Percentiles rank a stretch among this genome's conserved stretches.
Conservation (phyloP, 1,140 invertebrate species). For the Drosophila obscura region DNA sequence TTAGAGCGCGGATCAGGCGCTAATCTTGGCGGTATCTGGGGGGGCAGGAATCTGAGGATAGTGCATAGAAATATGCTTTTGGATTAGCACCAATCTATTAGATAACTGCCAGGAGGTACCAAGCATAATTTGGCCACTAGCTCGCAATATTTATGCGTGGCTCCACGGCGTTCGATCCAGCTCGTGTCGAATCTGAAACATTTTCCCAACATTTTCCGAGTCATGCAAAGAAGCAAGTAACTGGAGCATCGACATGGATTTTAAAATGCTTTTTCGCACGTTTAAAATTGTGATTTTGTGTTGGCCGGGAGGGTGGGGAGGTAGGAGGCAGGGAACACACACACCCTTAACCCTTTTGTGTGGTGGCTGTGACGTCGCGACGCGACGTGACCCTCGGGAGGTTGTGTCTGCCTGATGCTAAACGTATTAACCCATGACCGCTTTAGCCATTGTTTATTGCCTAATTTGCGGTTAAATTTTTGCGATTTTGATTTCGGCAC, state of each 20-base stretch:
- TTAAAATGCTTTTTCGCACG: slow-evolving; percentile 32
- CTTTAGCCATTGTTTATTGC: slow-evolving; percentile 77
- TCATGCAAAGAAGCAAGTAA: background rate
- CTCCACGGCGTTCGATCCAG: too few relatives aligned
- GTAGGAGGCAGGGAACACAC: background rate
- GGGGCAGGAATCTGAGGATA: too few relatives aligned
- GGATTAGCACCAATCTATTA: too few relatives aligned
- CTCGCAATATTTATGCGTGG: too few relatives aligned
- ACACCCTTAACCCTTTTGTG: slow-evolving; percentile 28
- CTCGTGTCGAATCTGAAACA: too few relatives aligned
- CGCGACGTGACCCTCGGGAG: slow-evolving; percentile 8
- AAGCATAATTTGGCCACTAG: too few relatives aligned
- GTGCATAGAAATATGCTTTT: too few relatives aligned
- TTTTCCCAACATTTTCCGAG: too few relatives aligned
- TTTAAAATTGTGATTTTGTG: slow-evolving; percentile 21
- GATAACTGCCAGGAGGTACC: too few relatives aligned
- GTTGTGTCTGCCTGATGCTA: slow-evolving; percentile 60
- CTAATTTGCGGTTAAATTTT: slow-evolving; percentile 74
- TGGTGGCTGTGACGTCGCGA: slow-evolving; percentile 8
- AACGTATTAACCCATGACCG: slow-evolving; percentile 79
- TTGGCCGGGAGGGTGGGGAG: background rate
- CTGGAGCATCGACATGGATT: slow-evolving; percentile 9
- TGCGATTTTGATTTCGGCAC: slow-evolving; percentile 56
- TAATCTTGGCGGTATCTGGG: too few relatives aligned
- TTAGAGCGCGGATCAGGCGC: too few relatives aligned